Conservation (phyloP, 2,888 invertebrate genomes). For the Euplexia lucipara region DNA sequence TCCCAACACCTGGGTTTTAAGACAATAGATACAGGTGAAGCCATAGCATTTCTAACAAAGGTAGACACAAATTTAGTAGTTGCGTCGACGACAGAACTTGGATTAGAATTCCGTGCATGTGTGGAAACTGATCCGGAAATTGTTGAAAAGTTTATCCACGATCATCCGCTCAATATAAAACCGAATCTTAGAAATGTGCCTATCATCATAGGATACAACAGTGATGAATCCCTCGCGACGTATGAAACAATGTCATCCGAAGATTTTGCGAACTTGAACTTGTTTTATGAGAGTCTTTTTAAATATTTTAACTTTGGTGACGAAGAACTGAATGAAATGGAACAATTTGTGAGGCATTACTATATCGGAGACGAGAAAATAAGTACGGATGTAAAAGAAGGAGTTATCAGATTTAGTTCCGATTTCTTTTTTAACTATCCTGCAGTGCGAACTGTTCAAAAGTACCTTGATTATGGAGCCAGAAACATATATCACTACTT, state of each 20-base stretch:
- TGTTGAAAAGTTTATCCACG: constrained; percentile 68
- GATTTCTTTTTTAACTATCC: constrained; percentile 72
- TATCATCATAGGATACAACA: constrained; percentile 70
- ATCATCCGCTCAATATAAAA: constrained; percentile 66
- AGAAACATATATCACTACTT: constrained; percentile 72
- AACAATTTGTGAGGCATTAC: constrained; percentile 71
- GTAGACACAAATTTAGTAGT: constrained; percentile 69
- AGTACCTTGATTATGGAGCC: constrained; percentile 69
- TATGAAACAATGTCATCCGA: constrained; percentile 53
- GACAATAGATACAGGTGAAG: constrained; percentile 67
- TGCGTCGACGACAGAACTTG: constrained; percentile 64
- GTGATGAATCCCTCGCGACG: constrained; percentile 60
- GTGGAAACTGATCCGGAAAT: constrained; percentile 71
- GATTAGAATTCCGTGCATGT: constrained; percentile 67
- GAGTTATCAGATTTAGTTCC: constrained; percentile 70
- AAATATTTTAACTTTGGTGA: constrained; percentile 65
- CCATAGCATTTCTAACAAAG: constrained; percentile 71
- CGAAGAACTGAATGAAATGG: constrained; percentile 61
- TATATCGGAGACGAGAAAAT: constrained; percentile 74
- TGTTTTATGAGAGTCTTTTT: constrained; percentile 55
- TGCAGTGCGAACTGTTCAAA: constrained; percentile 66
- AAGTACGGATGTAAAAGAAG: constrained; percentile 60
- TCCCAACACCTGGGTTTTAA: constrained; percentile 70
- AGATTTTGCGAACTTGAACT: constrained; percentile 47
- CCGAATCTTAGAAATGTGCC: constrained; percentile 62